Base-by-base conservation (phyloP, 2,113 vertebrate species). In the Oceanodroma tethys region DNA sequence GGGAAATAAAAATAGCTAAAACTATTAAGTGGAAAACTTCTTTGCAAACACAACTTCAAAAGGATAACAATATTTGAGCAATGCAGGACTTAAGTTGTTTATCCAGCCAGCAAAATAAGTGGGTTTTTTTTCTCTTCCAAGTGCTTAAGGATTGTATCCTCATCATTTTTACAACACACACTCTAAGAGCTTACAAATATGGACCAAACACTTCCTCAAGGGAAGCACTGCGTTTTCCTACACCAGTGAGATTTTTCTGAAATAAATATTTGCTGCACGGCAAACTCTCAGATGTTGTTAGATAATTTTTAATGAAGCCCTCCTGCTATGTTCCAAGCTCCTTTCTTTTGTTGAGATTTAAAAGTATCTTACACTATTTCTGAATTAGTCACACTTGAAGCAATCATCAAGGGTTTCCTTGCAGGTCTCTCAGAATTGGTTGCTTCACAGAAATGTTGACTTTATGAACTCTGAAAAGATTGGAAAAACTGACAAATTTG, bases 401-500 rank as follows among this genome's bases (percentile, higher is more conserved):
- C 42, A 81, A 75, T 52, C 85, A 85, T 70, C 48, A 53, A 56
- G 30, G 79, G 38, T 63, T 94, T 94, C 53, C 76, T 93, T 88
- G 48, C 55, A 89, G 79, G 43, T 62, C 50, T 86, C 67, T 89
- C 67, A 90, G 80, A 85, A 87, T 32, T 88, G 25, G 60, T 23
- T 74, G 48, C 32, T 72, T 82, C 78, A 91, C 38, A 85, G 56
- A 84, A 84, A 94, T 93, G 90, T 92, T 93, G 91, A 93, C 70
- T 96, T 95, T 93, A 78, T 90, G 92, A 80, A 86, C 72, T 88
- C 81, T 89, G 95, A 97, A 95, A 91, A 92, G 88, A 85, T 94
- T 71, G 63, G 52, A 74, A 63, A 92, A 95, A 91, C 83, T 81
- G 95, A 93, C 95, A 97, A 86, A 86, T 97, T 96, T 95, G 92